Conservation (phyloP, 2,797 vertebrate species). For the Sebastes diaconus region DNA sequence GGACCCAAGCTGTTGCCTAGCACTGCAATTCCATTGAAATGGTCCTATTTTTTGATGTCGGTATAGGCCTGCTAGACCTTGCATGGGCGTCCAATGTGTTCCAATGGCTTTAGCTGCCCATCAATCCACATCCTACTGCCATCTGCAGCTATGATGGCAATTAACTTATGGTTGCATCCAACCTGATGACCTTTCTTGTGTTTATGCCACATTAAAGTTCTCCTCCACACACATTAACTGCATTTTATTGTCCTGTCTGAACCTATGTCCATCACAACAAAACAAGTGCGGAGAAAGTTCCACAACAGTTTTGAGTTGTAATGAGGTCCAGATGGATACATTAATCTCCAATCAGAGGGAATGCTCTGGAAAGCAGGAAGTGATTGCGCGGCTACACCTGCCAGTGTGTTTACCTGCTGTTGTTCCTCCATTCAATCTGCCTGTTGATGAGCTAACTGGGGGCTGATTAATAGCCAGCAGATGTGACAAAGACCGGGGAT, state of each 20-base stretch:
- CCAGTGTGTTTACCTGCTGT: conserved; percentile 68
- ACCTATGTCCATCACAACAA: not conserved
- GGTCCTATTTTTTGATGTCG: not conserved
- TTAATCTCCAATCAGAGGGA: conserved; percentile 64
- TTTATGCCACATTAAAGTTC: not conserved
- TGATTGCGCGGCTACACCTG: conserved; percentile 52
- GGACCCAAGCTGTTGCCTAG: too few species aligned
- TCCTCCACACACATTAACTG: not conserved
- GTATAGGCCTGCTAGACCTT: not conserved
- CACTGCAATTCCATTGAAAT: rapidly evolving
- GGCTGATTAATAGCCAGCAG: conserved; percentile 73
- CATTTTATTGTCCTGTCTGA: not conserved
- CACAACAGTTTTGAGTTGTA: conserved; percentile 35
- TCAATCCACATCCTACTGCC: not conserved
- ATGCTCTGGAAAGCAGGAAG: conserved; percentile 36
- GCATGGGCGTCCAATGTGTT: not conserved
- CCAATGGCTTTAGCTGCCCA: not conserved
- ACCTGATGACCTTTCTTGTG: not conserved
- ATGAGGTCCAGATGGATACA: conserved; percentile 67
- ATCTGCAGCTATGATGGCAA: not conserved
- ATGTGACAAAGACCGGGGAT: conserved; percentile 63
- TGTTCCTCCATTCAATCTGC: conserved; percentile 50
- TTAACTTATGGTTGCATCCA: not conserved
- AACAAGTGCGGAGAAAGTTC: conserved; percentile 40
- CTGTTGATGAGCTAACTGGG: conserved; percentile 66